A percentile compares a stretch with the other conserved stretches of the same genome.
phyloP scores from a whole-genome alignment of 2,113 vertebrate species.

The Emydocephalus ijimae region DNA sequence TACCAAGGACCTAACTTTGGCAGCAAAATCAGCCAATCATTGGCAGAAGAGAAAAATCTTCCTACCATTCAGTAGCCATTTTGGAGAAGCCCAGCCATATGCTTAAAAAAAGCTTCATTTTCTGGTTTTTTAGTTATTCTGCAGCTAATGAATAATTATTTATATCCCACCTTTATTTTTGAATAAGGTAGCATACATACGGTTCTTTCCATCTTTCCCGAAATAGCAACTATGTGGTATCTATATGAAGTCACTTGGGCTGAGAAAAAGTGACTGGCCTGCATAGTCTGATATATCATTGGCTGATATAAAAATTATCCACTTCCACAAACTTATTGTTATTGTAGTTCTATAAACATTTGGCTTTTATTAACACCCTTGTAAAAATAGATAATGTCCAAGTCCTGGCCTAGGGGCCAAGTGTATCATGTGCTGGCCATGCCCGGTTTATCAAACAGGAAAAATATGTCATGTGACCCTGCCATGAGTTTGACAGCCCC shows the following conservation, averaged over 20 bases:
- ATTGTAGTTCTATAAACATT: neutral
- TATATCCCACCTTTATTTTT: neutral
- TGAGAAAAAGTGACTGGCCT: neutral
- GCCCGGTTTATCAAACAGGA: no score
- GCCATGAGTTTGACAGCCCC: no score
- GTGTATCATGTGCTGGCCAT: no score
- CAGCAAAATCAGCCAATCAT: neutral
- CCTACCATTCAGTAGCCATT: neutral
- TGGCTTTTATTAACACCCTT: neutral
- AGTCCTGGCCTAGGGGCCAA: no score
- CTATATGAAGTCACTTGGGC: neutral
- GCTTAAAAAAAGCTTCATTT: neutral
- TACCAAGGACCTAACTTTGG: neutral
- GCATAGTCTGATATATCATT: neutral
- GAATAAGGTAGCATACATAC: neutral
- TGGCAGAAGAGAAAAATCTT: neutral
- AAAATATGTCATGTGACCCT: no score
- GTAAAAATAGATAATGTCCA: neutral
- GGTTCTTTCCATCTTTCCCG: neutral
- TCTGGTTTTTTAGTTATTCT: neutral
- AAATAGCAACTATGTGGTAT: neutral
- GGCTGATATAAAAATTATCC: neutral
- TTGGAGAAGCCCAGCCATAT: neutral
- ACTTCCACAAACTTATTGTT: neutral
- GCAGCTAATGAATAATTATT: neutral